Base-by-base conservation (phyloP, 2,888 invertebrate species). In the Drosophila borborema region DNA sequence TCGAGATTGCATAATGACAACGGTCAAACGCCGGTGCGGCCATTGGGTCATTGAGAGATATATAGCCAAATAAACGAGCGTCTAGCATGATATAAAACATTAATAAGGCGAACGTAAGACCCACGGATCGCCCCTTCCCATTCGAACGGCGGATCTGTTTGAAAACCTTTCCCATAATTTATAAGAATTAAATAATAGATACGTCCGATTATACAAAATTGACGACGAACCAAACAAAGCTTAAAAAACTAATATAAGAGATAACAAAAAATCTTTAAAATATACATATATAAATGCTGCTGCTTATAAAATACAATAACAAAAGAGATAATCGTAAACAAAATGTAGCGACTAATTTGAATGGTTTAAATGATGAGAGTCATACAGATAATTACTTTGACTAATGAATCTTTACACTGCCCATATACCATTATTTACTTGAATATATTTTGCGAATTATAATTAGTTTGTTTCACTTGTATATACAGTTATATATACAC, bases 1-100 rank as follows among this genome's bases (percentile, higher is more conserved):
- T 20, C 49, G 67, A 76, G 72, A 76, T 77, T 77, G 76, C 77
- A 79, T 77, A 79, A 77, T 49, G 48, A 51, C 64, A 64, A 64
- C 65, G 80, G 71, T 64, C 75, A 74, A 79, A 64, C 54, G 40
- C 53, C 64, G 66, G 60, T 53, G 61, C 63, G 70, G 38, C 51
- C 67, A 72, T 67, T 77, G 64, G 76, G 76, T 79, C 77, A 77
- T 63, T 80, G 40, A 67, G 38, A 66, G 54, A 76, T 77, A 76
- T 77, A 55, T 64, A 62, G 72, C 62, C 77, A 72, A 74, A 83
- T 74, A 83, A 83, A 84, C 70, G 89, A 84, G 86, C 84, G 71
- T 81, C 84, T 86, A 81, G 81, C 84, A 85, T 83, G 89, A 86
- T 83, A 86, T 66, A 72, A 86, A 72, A 34, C 70, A 76, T 78